Conservation (phyloP, 2,797 vertebrate genomes). For the Aeoliscus strigatus region DNA sequence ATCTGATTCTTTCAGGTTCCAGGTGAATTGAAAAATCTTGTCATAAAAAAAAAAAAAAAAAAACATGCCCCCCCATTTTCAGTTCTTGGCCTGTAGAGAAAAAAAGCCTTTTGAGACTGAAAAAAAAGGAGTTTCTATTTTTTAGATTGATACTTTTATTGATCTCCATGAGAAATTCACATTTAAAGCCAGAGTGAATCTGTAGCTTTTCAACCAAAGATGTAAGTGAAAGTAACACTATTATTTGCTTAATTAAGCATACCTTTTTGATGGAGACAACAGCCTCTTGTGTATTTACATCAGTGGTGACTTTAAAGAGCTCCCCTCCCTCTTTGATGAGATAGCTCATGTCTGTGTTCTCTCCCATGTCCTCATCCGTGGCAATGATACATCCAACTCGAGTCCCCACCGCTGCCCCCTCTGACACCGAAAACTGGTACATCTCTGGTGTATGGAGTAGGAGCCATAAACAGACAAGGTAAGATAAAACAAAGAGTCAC, state of each 20-base stretch:
- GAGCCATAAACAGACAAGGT: slow-evolving; percentile 1
- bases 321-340: slow-evolving; percentile 86
- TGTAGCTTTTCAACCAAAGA: not conserved
- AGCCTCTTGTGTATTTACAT: slow-evolving; percentile 90
- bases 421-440: slow-evolving; percentile 93
- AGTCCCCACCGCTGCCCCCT: slow-evolving; percentile 83
- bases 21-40: too few relatives aligned
- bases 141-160: too few relatives aligned
- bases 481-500: slow-evolving; percentile 11
- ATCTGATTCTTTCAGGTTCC: too few relatives aligned
- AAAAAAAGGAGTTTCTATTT: too few relatives aligned
- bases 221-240: not conserved
- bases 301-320: slow-evolving; percentile 87
- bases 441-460: slow-evolving; percentile 77
- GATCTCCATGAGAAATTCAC: too few relatives aligned
- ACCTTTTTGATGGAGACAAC: slow-evolving; percentile 90
- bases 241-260: slow-evolving; percentile 3
- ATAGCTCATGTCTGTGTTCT: slow-evolving; percentile 97
- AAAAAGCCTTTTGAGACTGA: too few relatives aligned
- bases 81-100: too few relatives aligned
- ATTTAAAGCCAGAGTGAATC: too few relatives aligned
- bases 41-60: too few relatives aligned
- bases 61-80: too few relatives aligned
- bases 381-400: slow-evolving; percentile 89
- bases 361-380: slow-evolving; percentile 90